phyloP scores from a whole-genome alignment of 2,113 vertebrate species.

The Prunella himalayana region DNA sequence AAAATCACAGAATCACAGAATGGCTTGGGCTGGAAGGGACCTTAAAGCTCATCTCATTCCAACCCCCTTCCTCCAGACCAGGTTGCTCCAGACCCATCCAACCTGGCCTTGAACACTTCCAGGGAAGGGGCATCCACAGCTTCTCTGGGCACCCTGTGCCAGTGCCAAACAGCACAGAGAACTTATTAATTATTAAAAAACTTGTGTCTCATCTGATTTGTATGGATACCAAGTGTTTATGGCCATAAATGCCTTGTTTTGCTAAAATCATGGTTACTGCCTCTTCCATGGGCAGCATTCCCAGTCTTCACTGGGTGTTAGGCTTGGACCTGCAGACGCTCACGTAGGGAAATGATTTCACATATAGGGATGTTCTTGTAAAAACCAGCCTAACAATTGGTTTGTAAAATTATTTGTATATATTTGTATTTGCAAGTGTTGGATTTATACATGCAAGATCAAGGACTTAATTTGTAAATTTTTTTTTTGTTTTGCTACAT shows the following conservation, averaged over 20 bases:
- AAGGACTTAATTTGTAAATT: neutral
- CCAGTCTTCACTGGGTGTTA: neutral
- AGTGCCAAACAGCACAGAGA: neutral
- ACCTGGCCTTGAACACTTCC: neutral
- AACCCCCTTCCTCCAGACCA: neutral
- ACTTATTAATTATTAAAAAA: neutral
- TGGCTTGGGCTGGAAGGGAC: neutral
- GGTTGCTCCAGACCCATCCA: neutral
- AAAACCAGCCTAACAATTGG: neutral
- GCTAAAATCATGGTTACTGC: neutral
- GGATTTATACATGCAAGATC: neutral
- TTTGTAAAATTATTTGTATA: neutral
- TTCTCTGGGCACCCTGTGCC: neutral
- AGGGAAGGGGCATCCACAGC: neutral
- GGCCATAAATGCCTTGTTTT: neutral
- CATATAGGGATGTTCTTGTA: neutral
- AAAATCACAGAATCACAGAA: neutral
- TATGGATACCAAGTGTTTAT: neutral
- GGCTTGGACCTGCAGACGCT: neutral
- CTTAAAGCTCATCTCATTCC: neutral
- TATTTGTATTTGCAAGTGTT: conserved; percentile 1
- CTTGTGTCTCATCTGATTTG: neutral
- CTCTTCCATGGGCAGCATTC: neutral
- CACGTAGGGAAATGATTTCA: neutral
- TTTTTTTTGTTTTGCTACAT: neutral